phyloP scores from a whole-genome alignment of 2,113 vertebrate genomes.

The Centropus bengalensis region DNA sequence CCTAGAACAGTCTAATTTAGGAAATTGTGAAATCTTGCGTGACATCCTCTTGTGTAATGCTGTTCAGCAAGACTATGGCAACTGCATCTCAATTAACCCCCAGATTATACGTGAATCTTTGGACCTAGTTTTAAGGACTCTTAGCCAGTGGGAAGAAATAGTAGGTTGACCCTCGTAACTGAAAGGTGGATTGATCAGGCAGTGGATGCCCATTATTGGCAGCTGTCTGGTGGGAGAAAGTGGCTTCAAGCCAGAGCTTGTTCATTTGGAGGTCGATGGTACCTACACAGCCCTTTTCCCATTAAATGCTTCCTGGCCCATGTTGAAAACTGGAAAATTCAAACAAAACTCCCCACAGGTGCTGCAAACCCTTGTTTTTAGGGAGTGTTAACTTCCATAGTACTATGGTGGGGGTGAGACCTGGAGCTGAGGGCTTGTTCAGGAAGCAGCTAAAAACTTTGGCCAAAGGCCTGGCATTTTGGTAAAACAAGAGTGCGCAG shows the following conservation, averaged over 20 bases:
- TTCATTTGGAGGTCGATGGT: not conserved
- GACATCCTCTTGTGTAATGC: not conserved
- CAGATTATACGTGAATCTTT: not conserved
- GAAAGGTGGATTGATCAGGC: not conserved
- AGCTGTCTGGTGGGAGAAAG: not conserved
- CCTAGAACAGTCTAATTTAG: not conserved
- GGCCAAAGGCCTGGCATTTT: not conserved
- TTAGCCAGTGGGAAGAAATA: not conserved
- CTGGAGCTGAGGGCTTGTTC: not conserved
- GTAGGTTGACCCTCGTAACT: not conserved
- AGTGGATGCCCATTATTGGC: not conserved
- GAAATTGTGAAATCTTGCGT: conserved; percentile 10
- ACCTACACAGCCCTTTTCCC: not conserved
- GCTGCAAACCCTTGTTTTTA: not conserved
- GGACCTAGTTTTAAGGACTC: not conserved
- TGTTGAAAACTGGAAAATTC: not conserved
- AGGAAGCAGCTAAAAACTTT: not conserved
- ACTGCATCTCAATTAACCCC: not conserved
- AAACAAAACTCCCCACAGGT: not conserved
- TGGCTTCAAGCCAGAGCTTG: not conserved
- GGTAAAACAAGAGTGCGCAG: not conserved
- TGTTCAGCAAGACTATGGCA: not conserved
- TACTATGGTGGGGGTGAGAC: not conserved
- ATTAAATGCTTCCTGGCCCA: not conserved
- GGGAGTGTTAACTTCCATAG: not conserved